Conservation (phyloP, 2,888 invertebrate genomes). For the Phengaris arion region DNA sequence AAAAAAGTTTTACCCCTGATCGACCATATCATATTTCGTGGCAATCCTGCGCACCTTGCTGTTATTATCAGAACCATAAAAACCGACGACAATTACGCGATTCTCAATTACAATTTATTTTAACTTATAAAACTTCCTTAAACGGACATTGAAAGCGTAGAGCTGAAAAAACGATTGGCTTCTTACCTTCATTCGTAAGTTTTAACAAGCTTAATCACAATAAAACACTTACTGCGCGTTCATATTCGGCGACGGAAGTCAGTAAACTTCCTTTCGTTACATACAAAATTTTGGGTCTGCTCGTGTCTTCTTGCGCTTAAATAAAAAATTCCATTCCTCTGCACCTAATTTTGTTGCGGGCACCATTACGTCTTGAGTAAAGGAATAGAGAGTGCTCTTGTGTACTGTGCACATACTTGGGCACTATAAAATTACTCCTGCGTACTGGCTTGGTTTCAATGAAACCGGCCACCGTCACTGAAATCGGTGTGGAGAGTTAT, state of each 20-base stretch:
- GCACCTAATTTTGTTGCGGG: neutral
- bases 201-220: conserved; percentile 27
- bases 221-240: neutral
- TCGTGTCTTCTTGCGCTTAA: neutral
- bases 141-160: conserved; percentile 3
- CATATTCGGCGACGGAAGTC: neutral
- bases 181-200: conserved; percentile 4
- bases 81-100: conserved; percentile 9
- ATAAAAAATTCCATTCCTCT: neutral
- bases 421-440: no score
- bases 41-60: neutral
- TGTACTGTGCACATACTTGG: no score
- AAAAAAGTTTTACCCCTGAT: neutral
- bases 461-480: no score
- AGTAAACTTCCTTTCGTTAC: neutral
- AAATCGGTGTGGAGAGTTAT: no score
- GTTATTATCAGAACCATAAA: neutral
- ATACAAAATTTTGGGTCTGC: neutral
- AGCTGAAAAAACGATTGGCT: conserved; percentile 9
- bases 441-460: no score
- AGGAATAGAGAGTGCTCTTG: no score
- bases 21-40: neutral
- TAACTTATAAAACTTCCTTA: conserved; percentile 21
- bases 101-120: conserved; percentile 10
- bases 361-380: neutral